Conservation (phyloP, 2,113 vertebrate species). For the Redunca redunca region DNA sequence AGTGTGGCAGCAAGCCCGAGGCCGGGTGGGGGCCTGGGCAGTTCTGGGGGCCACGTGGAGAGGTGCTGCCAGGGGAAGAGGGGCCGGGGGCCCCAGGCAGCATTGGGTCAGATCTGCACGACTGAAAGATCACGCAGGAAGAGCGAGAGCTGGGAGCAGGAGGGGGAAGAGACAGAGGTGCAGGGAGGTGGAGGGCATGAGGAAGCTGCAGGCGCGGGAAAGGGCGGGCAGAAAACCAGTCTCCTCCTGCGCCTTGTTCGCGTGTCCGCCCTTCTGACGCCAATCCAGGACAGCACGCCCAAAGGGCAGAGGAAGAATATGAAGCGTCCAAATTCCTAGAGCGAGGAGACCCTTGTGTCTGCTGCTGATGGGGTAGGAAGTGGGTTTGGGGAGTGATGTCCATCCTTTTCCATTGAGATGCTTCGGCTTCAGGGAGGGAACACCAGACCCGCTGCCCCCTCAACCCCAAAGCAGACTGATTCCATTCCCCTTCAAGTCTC, state of each 20-base stretch:
- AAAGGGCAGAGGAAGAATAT: fast-evolving
- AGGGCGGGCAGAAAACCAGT: no score
- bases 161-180: background rate
- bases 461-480: background rate
- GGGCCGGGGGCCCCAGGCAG: background rate
- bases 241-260: no score
- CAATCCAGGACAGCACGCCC: background rate
- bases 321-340: background rate
- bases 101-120: background rate
- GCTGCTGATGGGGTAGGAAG: background rate
- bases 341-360: background rate
- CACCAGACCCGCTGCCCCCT: background rate
- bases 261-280: background rate
- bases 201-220: background rate
- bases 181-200: background rate
- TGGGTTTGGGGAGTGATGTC: no score
- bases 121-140: background rate
- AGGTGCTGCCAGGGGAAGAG: fast-evolving
- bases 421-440: background rate
- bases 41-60: background rate
- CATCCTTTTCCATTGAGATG: background rate
- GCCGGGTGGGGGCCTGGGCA: background rate
- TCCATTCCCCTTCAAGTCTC: background rate
- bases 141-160: background rate
- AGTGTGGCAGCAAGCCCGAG: background rate